Evolutionary conservation across 2,888 invertebrate species (phyloP).

Genomic region (Agrochola lychnidis): DNA sequence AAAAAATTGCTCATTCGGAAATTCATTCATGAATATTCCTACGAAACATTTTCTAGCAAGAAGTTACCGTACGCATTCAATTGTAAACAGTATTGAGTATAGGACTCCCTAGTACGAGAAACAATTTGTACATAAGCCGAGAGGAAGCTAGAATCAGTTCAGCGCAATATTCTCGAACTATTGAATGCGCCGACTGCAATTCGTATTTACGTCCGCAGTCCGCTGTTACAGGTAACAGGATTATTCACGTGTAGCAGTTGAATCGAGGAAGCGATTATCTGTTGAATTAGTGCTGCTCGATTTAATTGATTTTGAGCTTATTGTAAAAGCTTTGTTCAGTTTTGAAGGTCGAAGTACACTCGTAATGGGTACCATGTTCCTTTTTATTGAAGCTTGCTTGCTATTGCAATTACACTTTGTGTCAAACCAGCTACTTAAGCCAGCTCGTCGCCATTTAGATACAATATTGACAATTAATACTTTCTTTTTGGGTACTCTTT

Average conservation of each 20-base stretch:
- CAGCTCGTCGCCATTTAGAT: background rate
- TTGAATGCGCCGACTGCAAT: constrained; percentile 3
- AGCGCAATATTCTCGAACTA: background rate
- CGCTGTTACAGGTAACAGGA: constrained; percentile 24
- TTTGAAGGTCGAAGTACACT: background rate
- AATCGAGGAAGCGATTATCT: constrained; percentile 14
- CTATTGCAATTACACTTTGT: background rate
- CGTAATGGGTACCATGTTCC: background rate
- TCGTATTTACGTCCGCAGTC: constrained; percentile 15
- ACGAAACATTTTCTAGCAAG: background rate
- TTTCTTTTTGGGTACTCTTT: background rate
- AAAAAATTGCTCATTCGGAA: background rate
- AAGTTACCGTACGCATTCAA: background rate
- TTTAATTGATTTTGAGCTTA: background rate
- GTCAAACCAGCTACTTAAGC: background rate
- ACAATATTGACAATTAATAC: background rate
- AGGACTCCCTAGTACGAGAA: background rate
- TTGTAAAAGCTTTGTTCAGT: background rate
- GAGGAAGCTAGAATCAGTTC: constrained; percentile 2
- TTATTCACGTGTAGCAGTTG: constrained; percentile 17
- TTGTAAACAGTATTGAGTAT: background rate
- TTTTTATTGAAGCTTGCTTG: constrained; percentile 6
- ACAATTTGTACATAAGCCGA: constrained; percentile 10
- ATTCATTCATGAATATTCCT: background rate
- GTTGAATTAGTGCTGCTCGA: constrained; percentile 19